Evolutionary conservation across 92 coral and sea anemone species (phyloP).

Genomic region (Actinernus sp.): DNA sequence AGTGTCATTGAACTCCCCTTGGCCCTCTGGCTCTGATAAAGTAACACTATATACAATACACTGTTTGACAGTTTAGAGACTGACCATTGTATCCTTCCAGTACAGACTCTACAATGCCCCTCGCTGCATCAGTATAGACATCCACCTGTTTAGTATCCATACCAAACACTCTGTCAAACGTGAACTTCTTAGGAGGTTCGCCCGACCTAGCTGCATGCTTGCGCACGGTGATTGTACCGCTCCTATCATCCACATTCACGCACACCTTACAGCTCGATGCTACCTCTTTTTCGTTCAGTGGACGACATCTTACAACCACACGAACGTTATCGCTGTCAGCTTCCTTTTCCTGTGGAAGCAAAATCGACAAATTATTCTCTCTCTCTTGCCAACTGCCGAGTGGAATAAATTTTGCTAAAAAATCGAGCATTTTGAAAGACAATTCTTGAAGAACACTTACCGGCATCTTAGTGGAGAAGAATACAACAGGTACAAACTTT

Average conservation of each 20-base stretch:
- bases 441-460: slow-evolving; percentile 9
- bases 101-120: slow-evolving; percentile 93
- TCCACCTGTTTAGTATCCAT: slow-evolving; percentile 91
- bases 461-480: slow-evolving; percentile 16
- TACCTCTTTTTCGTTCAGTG: slow-evolving; percentile 92
- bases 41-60: no score
- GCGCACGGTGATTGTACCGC: slow-evolving; percentile 83
- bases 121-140: slow-evolving; percentile 97
- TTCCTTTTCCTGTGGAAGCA: slow-evolving; percentile 53
- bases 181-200: slow-evolving; percentile 91
- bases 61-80: no score
- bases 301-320: slow-evolving; percentile 99
- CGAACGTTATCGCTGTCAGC: slow-evolving; percentile 90
- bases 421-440: not conserved
- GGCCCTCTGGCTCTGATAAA: no score
- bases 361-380: not conserved
- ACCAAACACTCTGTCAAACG: slow-evolving; percentile 97
- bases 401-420: not conserved
- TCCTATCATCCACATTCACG: slow-evolving; percentile 90
- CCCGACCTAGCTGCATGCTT: slow-evolving; percentile 71
- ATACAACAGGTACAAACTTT: not conserved
- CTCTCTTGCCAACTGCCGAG: no score
- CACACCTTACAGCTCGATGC: slow-evolving; percentile 74
- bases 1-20: no score
- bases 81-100: slow-evolving; percentile 97